Evolutionary conservation across 2,888 invertebrate species (phyloP).

Genomic region (Tenodera sinensis): DNA sequence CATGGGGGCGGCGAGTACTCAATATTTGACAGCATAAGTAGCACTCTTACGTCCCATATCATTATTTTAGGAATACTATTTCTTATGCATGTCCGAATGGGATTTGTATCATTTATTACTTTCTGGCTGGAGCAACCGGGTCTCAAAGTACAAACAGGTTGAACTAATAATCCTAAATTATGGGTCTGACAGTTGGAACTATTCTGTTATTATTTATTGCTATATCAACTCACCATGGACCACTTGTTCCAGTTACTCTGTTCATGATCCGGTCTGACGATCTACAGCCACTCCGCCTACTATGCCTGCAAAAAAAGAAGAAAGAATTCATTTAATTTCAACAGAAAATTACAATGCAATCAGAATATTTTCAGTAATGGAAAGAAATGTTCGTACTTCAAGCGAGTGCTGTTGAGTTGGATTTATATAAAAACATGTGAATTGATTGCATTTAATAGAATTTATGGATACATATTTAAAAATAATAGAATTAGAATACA

Average conservation of each 20-base stretch:
- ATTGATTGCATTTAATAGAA: too few relatives aligned
- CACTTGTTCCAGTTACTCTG: not conserved
- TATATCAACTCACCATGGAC: not conserved
- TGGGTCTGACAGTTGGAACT: not conserved
- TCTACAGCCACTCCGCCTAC: not conserved
- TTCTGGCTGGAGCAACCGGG: not conserved
- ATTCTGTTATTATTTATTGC: not conserved
- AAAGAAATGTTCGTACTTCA: too few relatives aligned
- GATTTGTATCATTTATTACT: not conserved
- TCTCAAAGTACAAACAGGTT: not conserved
- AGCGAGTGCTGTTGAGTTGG: too few relatives aligned
- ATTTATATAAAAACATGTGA: too few relatives aligned
- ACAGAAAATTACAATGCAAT: too few relatives aligned
- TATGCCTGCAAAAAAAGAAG: not conserved
- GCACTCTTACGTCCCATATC: too few relatives aligned
- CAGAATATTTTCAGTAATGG: too few relatives aligned
- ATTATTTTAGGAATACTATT: not conserved
- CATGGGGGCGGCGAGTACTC: not conserved
- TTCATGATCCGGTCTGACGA: not conserved
- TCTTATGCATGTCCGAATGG: not conserved
- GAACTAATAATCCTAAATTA: not conserved
- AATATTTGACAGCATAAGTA: not conserved
- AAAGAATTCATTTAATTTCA: not conserved
- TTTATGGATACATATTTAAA: too few relatives aligned
- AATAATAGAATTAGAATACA: too few relatives aligned